These are phyloP conservation scores for Melanotaenia parkinsoni DNA, from an alignment of 2,797 vertebrate genomes.

Conservation along the genomic window DNA sequence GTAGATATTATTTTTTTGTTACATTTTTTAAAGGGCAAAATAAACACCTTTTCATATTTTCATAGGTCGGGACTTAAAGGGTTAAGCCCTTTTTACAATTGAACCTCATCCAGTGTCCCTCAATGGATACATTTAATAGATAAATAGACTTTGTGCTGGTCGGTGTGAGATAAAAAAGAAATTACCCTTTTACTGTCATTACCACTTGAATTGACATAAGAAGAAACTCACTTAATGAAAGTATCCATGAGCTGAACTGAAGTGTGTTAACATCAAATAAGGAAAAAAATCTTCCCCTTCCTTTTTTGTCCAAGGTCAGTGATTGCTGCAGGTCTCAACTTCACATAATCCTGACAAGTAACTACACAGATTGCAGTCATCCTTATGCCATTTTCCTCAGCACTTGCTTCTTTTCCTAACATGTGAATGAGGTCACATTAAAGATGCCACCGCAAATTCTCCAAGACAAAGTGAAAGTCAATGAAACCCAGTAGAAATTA, in stretches of 20 bases:
- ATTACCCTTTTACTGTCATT: constrained; percentile 40
- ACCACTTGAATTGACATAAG: constrained; percentile 55
- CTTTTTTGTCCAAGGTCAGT: constrained; percentile 66
- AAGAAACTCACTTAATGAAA: constrained; percentile 53
- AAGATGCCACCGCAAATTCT: constrained; percentile 57
- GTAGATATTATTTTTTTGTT: no score
- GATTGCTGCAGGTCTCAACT: constrained; percentile 47
- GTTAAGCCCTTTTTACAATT: constrained; percentile 39
- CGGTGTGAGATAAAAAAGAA: constrained; percentile 58
- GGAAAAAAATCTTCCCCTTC: constrained; percentile 21
- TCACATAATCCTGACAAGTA: constrained; percentile 24
- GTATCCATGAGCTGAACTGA: constrained; percentile 55
- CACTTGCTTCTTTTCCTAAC: constrained; percentile 48
- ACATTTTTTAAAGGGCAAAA: no score
- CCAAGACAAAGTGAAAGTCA: constrained; percentile 69
- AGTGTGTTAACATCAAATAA: constrained; percentile 68
- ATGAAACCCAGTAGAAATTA: constrained; percentile 55
- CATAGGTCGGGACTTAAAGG: no score
- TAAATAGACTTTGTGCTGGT: constrained; percentile 2
- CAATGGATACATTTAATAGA: constrained; percentile 4
- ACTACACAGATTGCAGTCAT: constrained; percentile 25
- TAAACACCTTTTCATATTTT: no score
- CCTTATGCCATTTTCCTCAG: constrained; percentile 44
- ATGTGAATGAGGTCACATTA: constrained; percentile 71
- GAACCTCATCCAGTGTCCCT: constrained; percentile 37